These are phyloP conservation scores for Porites lobata DNA, from an alignment of 92 coral and sea anemone species.

Conservation along the genomic window DNA sequence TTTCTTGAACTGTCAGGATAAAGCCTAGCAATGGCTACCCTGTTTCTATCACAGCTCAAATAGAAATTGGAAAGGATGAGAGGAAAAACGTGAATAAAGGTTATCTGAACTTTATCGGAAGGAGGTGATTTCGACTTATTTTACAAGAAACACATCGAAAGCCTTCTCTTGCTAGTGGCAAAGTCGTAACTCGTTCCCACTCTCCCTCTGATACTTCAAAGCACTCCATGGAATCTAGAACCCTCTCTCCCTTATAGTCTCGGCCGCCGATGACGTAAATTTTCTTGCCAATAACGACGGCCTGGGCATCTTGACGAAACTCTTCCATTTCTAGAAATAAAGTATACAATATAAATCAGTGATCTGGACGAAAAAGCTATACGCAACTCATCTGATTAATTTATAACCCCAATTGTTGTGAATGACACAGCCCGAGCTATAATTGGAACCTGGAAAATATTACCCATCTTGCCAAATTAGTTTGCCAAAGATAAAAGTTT, in stretches of 20 bases:
- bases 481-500: no score
- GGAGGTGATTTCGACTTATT: slow-evolving; percentile 59
- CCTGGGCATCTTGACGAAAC: slow-evolving; percentile 88
- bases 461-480: no score
- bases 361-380: neutral
- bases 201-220: slow-evolving; percentile 67
- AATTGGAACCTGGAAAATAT: no score
- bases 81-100: neutral
- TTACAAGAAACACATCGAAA: slow-evolving; percentile 58
- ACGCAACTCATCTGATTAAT: neutral
- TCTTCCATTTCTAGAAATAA: slow-evolving; percentile 70
- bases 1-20: no score
- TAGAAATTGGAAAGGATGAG: no score
- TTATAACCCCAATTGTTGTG: no score
- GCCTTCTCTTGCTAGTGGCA: slow-evolving; percentile 82
- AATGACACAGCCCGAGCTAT: no score
- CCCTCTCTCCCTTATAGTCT: slow-evolving; percentile 71
- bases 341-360: neutral
- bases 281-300: slow-evolving; percentile 64
- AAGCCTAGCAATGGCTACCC: no score
- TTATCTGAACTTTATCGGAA: slow-evolving; percentile 40
- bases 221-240: slow-evolving; percentile 78
- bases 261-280: slow-evolving; percentile 93
- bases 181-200: slow-evolving; percentile 65
- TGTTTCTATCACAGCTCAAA: no score